phyloP scores from a whole-genome alignment of 1,140 invertebrate species.

The Polypedilum vanderplanki region DNA sequence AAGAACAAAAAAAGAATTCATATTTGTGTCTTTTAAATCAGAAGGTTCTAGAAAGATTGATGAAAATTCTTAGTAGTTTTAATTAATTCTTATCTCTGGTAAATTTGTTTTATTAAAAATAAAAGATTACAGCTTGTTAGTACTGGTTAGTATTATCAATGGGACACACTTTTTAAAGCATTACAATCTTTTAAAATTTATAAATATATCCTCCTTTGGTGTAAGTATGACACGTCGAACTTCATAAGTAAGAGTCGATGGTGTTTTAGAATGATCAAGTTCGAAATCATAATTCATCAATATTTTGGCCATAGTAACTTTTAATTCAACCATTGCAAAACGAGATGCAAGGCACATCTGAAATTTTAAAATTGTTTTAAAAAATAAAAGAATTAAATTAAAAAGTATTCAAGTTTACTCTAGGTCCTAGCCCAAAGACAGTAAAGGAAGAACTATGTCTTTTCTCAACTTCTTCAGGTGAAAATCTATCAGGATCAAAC shows the following conservation, averaged over 20 bases:
- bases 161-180: too few relatives aligned
- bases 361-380: not conserved
- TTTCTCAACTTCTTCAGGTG: conserved; percentile 44
- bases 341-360: conserved; percentile 32
- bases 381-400: not conserved
- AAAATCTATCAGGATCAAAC: conserved; percentile 57
- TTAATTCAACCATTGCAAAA: conserved; percentile 47
- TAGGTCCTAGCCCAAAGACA: conserved; percentile 62
- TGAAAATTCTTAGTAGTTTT: too few relatives aligned
- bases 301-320: conserved; percentile 37
- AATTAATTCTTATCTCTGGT: too few relatives aligned
- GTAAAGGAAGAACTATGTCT: conserved; percentile 53
- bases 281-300: conserved; percentile 31
- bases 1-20: too few relatives aligned
- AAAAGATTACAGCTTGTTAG: too few relatives aligned
- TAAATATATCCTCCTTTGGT: not conserved
- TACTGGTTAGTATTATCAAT: too few relatives aligned
- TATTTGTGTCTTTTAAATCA: too few relatives aligned
- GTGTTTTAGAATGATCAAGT: not conserved
- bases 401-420: conserved; percentile 48
- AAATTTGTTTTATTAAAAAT: too few relatives aligned
- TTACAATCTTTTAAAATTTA: too few relatives aligned
- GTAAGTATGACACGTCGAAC: not conserved
- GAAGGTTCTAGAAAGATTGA: too few relatives aligned
- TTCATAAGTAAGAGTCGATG: not conserved